Percentiles rank a stretch among this genome's conserved stretches.
Conservation (phyloP, 2,797 vertebrate species). For the Anisognathus igniventris region DNA sequence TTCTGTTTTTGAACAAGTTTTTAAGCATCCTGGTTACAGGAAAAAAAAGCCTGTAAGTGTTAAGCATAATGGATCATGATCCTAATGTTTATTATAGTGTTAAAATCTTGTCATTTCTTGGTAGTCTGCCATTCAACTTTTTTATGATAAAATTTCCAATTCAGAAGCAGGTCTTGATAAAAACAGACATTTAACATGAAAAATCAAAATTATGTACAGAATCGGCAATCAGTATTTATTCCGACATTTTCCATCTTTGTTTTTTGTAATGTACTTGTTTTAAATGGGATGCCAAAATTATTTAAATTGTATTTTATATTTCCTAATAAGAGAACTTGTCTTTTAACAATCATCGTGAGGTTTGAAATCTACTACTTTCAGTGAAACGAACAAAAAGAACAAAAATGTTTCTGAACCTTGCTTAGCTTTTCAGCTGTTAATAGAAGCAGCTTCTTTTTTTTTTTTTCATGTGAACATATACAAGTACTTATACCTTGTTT, state of each 20-base stretch:
- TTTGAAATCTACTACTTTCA: neutral
- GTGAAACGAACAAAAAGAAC: neutral
- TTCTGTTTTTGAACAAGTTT: conserved; percentile 4
- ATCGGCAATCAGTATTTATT: neutral
- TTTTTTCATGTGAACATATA: neutral
- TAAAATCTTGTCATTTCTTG: conserved; percentile 18
- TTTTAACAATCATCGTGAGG: neutral
- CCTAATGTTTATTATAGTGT: conserved; percentile 4
- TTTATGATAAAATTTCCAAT: neutral
- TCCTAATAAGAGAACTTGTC: neutral
- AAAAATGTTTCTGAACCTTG: neutral
- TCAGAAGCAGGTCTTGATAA: neutral
- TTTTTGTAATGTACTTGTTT: neutral
- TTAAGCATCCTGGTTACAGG: neutral
- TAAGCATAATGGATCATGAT: neutral
- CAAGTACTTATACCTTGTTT: neutral
- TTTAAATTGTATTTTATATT: neutral
- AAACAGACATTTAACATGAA: neutral
- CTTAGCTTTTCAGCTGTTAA: neutral
- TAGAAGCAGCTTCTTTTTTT: neutral
- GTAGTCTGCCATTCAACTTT: neutral
- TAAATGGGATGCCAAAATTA: neutral
- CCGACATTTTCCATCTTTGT: neutral
- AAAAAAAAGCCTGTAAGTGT: neutral
- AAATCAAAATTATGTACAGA: neutral